Conservation (phyloP, 2,797 vertebrate species). For the Cottoperca gobio region DNA sequence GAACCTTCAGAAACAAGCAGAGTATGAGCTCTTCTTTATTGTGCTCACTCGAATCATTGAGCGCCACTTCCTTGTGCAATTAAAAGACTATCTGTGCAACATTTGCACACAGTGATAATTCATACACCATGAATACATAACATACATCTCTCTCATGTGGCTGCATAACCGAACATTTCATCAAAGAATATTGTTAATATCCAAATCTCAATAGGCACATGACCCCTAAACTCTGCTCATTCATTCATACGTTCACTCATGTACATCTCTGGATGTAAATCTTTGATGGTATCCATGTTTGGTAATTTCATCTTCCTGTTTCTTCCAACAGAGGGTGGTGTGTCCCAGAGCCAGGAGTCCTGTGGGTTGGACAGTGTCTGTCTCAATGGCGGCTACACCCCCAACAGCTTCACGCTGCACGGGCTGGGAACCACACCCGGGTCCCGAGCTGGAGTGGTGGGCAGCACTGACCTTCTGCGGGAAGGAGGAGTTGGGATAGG, state of each 20-base stretch:
- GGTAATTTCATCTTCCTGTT: slow-evolving; percentile 36
- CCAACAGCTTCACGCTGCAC: slow-evolving; percentile 94
- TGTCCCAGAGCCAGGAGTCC: slow-evolving; percentile 90
- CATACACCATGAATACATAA: slow-evolving; percentile 67
- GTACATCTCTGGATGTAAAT: background rate
- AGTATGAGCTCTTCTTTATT: slow-evolving; percentile 84
- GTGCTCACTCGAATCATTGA: slow-evolving; percentile 74
- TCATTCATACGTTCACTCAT: slow-evolving; percentile 59
- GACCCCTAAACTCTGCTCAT: slow-evolving; percentile 58
- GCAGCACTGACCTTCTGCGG: slow-evolving; percentile 87
- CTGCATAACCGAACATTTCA: slow-evolving; percentile 62
- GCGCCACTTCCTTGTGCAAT: slow-evolving; percentile 55
- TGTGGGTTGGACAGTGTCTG: slow-evolving; percentile 93
- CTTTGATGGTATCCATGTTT: background rate
- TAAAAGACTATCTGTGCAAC: slow-evolving; percentile 49
- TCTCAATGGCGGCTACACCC: slow-evolving; percentile 95
- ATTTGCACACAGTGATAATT: slow-evolving; percentile 41
- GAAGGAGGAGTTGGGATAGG: slow-evolving; percentile 81
- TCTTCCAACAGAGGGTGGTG: slow-evolving; percentile 85
- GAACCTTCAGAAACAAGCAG: slow-evolving; percentile 91
- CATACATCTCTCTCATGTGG: slow-evolving; percentile 60
- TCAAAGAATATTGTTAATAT: slow-evolving; percentile 29
- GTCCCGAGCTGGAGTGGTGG: slow-evolving; percentile 81
- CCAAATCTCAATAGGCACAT: slow-evolving; percentile 52
- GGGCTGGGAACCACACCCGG: slow-evolving; percentile 85